Conservation (phyloP, 2,888 invertebrate genomes). For the Lasioglossum marginatum region DNA sequence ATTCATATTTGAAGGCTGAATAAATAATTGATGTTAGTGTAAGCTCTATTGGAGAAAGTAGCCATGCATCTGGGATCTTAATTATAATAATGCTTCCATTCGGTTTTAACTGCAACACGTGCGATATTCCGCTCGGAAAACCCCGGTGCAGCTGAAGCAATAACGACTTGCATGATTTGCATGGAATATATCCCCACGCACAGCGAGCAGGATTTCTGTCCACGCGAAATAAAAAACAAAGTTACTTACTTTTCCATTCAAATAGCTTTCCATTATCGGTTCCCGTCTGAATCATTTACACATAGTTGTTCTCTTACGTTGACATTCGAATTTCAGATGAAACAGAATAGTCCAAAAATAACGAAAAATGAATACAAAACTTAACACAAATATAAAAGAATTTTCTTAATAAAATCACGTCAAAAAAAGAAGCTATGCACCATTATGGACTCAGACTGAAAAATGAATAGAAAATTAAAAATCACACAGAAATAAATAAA, state of each 20-base stretch:
- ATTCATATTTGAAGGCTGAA: neutral
- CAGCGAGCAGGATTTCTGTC: neutral
- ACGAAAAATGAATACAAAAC: neutral
- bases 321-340: no score
- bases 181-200: neutral
- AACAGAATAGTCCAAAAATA: no score
- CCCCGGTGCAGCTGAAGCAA: neutral
- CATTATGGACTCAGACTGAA: neutral
- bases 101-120: neutral
- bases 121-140: neutral
- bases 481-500: neutral
- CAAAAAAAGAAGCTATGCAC: neutral
- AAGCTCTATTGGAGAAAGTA: neutral
- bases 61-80: neutral
- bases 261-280: neutral
- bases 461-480: neutral
- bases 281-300: neutral
- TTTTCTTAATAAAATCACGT: neutral
- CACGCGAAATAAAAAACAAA: neutral
- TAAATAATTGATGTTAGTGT: neutral
- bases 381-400: no score
- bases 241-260: neutral
- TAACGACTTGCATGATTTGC: neutral
- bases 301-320: no score
- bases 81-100: neutral